phyloP scores from a whole-genome alignment of 2,113 vertebrate species.

The Gnathonemus longibarbis region DNA sequence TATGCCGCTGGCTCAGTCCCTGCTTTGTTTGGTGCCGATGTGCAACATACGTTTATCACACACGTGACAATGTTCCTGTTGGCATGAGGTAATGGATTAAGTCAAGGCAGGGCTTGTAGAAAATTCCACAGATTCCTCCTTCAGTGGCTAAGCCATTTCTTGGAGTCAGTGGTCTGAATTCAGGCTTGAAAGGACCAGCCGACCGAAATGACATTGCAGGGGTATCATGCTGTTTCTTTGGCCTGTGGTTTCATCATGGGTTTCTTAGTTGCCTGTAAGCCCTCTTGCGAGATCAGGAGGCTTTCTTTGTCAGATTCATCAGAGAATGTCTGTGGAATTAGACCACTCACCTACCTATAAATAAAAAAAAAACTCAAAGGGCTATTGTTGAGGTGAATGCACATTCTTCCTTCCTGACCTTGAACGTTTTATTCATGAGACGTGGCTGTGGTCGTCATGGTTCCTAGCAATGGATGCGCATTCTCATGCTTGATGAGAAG shows the following conservation, averaged over 20 bases:
- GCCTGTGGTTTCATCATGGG: not conserved
- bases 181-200: not conserved
- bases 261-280: not conserved
- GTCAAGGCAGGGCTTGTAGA: not conserved
- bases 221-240: not conserved
- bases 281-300: not conserved
- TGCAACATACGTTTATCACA: not conserved
- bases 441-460: not conserved
- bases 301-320: not conserved
- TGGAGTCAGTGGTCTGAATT: not conserved
- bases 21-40: not conserved
- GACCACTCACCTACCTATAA: not conserved
- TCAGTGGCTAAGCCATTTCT: not conserved
- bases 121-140: not conserved
- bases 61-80: not conserved
- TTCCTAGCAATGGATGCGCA: not conserved
- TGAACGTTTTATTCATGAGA: not conserved
- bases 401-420: not conserved
- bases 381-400: not conserved
- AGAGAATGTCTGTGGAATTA: not conserved
- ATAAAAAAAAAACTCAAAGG: not conserved
- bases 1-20: not conserved
- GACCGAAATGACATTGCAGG: not conserved
- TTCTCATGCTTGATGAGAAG: not conserved
- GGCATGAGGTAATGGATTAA: not conserved